Percentiles rank a stretch among this genome's conserved stretches.
These are phyloP conservation scores for Callorhinus ursinus DNA, from an alignment of 2,113 vertebrate species.

Conservation along the genomic window DNA sequence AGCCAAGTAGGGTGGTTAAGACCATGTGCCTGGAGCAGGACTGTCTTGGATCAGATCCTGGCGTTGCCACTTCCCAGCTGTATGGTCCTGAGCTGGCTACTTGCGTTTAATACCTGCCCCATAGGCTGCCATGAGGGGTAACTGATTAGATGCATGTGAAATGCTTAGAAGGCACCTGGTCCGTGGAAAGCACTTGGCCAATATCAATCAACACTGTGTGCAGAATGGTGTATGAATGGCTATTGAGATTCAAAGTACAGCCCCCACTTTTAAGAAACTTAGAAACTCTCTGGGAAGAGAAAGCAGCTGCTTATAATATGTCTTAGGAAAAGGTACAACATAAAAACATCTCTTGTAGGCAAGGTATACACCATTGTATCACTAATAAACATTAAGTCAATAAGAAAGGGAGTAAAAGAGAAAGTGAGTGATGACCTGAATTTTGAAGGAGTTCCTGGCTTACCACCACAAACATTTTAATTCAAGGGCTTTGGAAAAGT, in stretches of 20 bases:
- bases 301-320: neutral
- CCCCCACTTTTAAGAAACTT: neutral
- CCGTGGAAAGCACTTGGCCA: neutral
- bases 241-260: neutral
- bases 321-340: neutral
- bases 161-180: neutral
- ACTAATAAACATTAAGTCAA: neutral
- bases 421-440: neutral
- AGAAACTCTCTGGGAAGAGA: neutral
- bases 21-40: neutral
- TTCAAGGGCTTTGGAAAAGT: neutral
- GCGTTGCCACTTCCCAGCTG: neutral
- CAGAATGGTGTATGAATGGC: neutral
- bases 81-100: neutral
- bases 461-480: neutral
- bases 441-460: conserved; percentile 24
- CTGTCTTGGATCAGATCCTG: neutral
- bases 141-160: neutral
- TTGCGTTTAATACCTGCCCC: neutral
- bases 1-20: neutral
- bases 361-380: neutral
- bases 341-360: conserved; percentile 5
- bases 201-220: no score
- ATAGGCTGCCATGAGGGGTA: neutral
- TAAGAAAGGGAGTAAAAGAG: conserved; percentile 30